A percentile compares a stretch with the other conserved stretches of the same genome.
Evolutionary conservation across 2,888 invertebrate genomes (phyloP).

Genomic region (Calliphora vomitoria): DNA sequence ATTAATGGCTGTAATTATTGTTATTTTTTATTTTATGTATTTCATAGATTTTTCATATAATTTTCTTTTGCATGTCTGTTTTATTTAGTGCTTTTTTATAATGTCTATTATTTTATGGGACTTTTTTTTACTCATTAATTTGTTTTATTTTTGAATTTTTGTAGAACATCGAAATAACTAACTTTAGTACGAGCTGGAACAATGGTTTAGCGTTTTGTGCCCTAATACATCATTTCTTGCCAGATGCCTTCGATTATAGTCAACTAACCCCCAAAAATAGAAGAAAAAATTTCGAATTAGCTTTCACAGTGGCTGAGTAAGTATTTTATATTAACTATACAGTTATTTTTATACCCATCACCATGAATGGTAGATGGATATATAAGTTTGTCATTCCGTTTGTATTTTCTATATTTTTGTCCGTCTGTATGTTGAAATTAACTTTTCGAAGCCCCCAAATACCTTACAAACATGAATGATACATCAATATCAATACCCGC

Average conservation of each 20-base stretch:
- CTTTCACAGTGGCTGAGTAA: conserved; percentile 99
- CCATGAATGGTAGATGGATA: too few relatives aligned
- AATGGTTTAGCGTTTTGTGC: conserved; percentile 99
- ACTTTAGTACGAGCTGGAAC: conserved; percentile 99
- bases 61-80: conserved; percentile 49
- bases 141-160: conserved; percentile 74
- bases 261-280: conserved; percentile 94
- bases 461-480: too few relatives aligned
- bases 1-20: conserved; percentile 18
- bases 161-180: conserved; percentile 98
- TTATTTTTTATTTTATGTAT: conserved; percentile 1
- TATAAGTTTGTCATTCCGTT: too few relatives aligned
- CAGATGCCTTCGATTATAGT: conserved; percentile 98
- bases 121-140: background rate
- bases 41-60: background rate
- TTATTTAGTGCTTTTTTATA: background rate
- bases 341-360: too few relatives aligned
- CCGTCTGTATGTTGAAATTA: too few relatives aligned
- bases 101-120: background rate
- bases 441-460: too few relatives aligned
- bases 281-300: conserved; percentile 97
- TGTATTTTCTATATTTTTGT: too few relatives aligned
- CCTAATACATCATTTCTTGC: conserved; percentile 98
- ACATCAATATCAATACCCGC: too few relatives aligned
- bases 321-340: conserved; percentile 83